These are phyloP conservation scores for Oreotrochilus melanogaster DNA, from an alignment of 2,113 vertebrate genomes.

Conservation along the genomic window DNA sequence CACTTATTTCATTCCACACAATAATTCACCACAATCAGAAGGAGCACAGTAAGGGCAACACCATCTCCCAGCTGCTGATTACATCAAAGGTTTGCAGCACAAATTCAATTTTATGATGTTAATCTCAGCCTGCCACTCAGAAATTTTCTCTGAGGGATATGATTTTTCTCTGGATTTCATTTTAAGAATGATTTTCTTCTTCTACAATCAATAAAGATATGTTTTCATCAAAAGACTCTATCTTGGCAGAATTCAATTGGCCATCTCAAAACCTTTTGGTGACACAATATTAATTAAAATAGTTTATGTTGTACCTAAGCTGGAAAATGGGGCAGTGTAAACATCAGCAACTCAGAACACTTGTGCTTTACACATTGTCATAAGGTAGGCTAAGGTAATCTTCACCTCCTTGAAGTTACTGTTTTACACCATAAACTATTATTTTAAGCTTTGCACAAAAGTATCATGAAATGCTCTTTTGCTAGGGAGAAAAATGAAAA, in stretches of 20 bases:
- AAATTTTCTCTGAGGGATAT: slow-evolving; percentile 86
- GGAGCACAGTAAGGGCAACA: slow-evolving; percentile 77
- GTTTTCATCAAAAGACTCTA: slow-evolving; percentile 86
- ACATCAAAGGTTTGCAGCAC: slow-evolving; percentile 84
- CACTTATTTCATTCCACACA: slow-evolving; percentile 83
- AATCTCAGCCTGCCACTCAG: slow-evolving; percentile 87
- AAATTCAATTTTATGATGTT: slow-evolving; percentile 88
- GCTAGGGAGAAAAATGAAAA: background rate
- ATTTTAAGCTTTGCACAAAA: background rate
- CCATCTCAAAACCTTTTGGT: slow-evolving; percentile 81
- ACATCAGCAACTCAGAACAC: slow-evolving; percentile 47
- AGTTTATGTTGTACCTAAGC: slow-evolving; percentile 79
- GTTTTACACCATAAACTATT: background rate
- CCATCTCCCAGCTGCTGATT: slow-evolving; percentile 87
- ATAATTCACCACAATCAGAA: slow-evolving; percentile 80
- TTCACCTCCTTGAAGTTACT: slow-evolving; percentile 12
- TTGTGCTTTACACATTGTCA: slow-evolving; percentile 33
- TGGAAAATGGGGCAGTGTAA: slow-evolving; percentile 69
- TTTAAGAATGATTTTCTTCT: slow-evolving; percentile 85
- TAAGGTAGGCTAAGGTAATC: slow-evolving; percentile 31
- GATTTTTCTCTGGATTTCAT: slow-evolving; percentile 87
- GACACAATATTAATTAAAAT: slow-evolving; percentile 86
- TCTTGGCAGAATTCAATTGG: slow-evolving; percentile 85
- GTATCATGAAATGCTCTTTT: background rate
- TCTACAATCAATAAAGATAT: slow-evolving; percentile 86